Conservation (phyloP, 2,888 invertebrate species). For the Lomographa bimaculata region DNA sequence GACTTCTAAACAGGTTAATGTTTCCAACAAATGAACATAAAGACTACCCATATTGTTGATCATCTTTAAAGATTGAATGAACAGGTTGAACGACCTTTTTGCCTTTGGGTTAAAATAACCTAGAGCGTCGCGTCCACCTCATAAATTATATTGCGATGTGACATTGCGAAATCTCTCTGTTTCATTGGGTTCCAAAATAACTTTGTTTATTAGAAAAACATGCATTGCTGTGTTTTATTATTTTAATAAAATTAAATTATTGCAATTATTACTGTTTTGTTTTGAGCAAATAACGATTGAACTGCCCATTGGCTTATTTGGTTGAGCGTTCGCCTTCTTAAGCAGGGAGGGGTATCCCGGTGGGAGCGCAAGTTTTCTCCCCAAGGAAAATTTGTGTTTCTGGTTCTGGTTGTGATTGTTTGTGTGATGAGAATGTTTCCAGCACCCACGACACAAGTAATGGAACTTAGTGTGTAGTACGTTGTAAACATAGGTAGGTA, state of each 20-base stretch:
- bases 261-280: background rate
- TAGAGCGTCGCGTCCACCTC: constrained; percentile 28
- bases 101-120: constrained; percentile 43
- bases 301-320: too few species aligned
- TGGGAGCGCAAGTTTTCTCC: too few species aligned
- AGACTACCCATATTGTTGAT: constrained; percentile 17
- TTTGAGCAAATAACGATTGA: too few species aligned
- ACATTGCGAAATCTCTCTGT: constrained; percentile 36
- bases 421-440: too few species aligned
- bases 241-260: background rate
- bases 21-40: constrained; percentile 25
- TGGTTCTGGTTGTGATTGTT: too few species aligned
- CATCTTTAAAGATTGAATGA: constrained; percentile 50
- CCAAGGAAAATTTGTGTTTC: too few species aligned
- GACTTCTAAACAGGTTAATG: constrained; percentile 30
- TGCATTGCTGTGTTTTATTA: constrained; percentile 8
- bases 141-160: constrained; percentile 44
- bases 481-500: too few species aligned
- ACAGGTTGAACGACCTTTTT: constrained; percentile 50
- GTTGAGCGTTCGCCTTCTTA: too few species aligned
- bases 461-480: too few species aligned
- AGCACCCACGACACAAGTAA: too few species aligned
- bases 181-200: constrained; percentile 29
- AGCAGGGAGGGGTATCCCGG: too few species aligned
- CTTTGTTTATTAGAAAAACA: constrained; percentile 28